Base-by-base conservation (phyloP, 2,888 invertebrate genomes). In the Drosophila kanekoi region DNA sequence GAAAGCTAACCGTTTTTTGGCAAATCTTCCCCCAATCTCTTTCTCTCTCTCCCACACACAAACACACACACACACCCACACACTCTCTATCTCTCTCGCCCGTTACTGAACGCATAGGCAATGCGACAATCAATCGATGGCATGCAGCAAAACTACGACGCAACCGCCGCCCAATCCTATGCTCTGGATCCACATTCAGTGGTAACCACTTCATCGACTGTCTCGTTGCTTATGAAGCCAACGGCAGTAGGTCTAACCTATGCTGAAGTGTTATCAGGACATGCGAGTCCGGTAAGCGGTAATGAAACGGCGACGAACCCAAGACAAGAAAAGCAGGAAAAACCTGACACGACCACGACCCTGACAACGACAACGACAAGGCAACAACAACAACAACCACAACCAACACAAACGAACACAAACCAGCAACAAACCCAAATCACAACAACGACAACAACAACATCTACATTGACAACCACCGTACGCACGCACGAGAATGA, bases 201-300 rank as follows among this genome's bases (percentile, higher is more conserved):
- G 92, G 93, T 93, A 92, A 93, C 92, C 64, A 91, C 91, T 81
- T 92, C 93, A 73, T 92, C 92, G 69, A 89, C 93, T 90, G 93
- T 93, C 83, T 93, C 93, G 89, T 92, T 93, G 90, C 91, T 92
- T 87, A 91, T 93, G 79, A 93, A 92, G 79, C 92, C 91, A 78
- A 89, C 90, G 67, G 90, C 90, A 75, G 79, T 90, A 81, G 93
- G 93, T 84, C 90, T 93, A 74, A 93, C 94, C 72, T 96, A 95
- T 93, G 95, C 96, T 81, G 96, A 95, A 91, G 95, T 96, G 90
- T 94, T 95, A 88, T 95, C 96, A 89, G 95, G 95, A 81, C 92
- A 93, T 69, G 90, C 93, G 79, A 92, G 92, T 89, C 92, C 92
- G 72, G 89, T 91, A 65, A 87, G 87, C 80, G 80, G 80, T 71